These are phyloP conservation scores for Euplagia quadripunctaria DNA, from an alignment of 2,888 invertebrate species.

Conservation along the genomic window DNA sequence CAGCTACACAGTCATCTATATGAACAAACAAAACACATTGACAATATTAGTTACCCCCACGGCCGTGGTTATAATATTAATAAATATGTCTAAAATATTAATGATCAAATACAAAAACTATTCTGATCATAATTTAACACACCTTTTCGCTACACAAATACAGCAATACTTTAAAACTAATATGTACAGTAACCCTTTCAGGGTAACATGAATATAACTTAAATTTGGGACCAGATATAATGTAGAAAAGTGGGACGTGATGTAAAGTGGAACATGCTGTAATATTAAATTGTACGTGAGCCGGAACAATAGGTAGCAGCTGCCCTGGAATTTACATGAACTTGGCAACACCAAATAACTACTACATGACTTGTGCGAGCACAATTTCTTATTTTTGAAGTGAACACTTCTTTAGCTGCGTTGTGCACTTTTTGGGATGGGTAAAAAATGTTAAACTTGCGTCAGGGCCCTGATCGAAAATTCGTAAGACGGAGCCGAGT, in stretches of 20 bases:
- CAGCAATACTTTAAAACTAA: neutral
- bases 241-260: constrained; percentile 19
- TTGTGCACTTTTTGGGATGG: too few relatives aligned
- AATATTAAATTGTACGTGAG: constrained; percentile 22
- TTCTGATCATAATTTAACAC: neutral
- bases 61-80: too few relatives aligned
- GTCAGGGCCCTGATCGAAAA: too few relatives aligned
- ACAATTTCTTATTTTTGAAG: neutral
- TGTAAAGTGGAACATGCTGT: constrained; percentile 20
- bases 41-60: too few relatives aligned
- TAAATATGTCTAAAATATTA: neutral
- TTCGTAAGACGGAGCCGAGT: too few relatives aligned
- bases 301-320: constrained; percentile 18
- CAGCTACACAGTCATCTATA: too few relatives aligned
- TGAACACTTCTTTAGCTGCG: too few relatives aligned
- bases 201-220: neutral
- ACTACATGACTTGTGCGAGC: neutral
- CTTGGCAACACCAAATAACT: constrained; percentile 4
- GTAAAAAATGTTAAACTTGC: too few relatives aligned
- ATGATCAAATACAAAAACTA: neutral
- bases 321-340: constrained; percentile 13
- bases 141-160: neutral
- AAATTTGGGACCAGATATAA: constrained; percentile 14
- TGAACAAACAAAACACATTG: too few relatives aligned
- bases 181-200: constrained; percentile 8